Evolutionary conservation across 2,113 vertebrate species (phyloP), one percentile per base, ranked within the genome.

Genomic region (Microcebus lehilahytsara): DNA sequence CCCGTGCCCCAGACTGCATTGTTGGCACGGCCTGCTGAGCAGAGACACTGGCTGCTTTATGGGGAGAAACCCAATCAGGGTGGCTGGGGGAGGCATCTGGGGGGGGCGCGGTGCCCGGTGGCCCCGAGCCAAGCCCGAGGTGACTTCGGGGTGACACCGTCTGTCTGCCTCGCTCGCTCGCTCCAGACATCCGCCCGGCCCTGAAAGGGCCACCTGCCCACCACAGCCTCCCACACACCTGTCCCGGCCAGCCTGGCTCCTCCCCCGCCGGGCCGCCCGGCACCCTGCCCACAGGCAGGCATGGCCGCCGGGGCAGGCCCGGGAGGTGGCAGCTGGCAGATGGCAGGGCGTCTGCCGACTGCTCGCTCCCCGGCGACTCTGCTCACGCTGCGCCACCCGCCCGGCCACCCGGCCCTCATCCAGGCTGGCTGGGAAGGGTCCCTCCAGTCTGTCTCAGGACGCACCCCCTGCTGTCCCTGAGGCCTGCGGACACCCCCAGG

Each of bases 141-240:
- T 99, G 99, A 99, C 97, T 81, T 97, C 0, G 98, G 99, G 99
- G 99, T 99, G 99, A 99, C 98, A 97, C 98, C 97, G 99, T 99
- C 99, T 99, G 99, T 98, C 99, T 99, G 99, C 98, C 98, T 95
- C 2, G 0, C 71, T 88, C 10, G 0, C 71, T 46, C 46, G 8
- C 46, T 98, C 98, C 98, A 99, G 98, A 99, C 98, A 98, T 98
- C 98, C 98, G 87, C 96, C 97, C 20, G 13, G 93, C 97, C 96
- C 94, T 97, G 96, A 93, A 97, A 96, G 89, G 97, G 85, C 98
- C 97, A 98, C 98, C 30, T 66, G 97, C 98, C 95, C 72, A 27
- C 87, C 0, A 16, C 37, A 77, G 94, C 92, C 96, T 87, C 96
- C 64, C 53, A 7, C 37, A n/a, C 95, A 97, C 97, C 97, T 98